phyloP scores from a whole-genome alignment of 2,113 vertebrate genomes.

The Indicator indicator region DNA sequence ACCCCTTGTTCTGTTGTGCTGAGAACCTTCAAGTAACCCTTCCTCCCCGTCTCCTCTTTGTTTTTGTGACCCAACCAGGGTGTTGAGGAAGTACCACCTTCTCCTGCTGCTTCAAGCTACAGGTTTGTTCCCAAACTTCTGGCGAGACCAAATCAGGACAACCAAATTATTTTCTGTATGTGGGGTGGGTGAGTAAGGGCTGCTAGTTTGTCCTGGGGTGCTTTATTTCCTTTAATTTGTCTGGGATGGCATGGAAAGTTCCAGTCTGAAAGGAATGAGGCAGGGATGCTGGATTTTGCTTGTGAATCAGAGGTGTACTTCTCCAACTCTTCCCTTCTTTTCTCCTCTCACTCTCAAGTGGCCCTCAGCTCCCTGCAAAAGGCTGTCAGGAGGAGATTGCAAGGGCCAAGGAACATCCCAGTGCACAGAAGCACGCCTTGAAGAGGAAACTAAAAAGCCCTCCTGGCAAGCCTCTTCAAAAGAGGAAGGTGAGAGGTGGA shows the following conservation, averaged over 20 bases:
- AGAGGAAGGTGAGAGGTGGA: constrained; percentile 78
- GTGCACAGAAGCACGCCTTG: constrained; percentile 57
- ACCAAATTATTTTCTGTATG: not conserved
- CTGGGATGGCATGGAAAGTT: too few species aligned
- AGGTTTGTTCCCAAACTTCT: constrained; percentile 39
- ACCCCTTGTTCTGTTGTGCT: not conserved
- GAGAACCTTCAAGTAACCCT: constrained; percentile 62
- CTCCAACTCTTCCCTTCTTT: too few species aligned
- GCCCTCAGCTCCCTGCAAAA: constrained; percentile 73
- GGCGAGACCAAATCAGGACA: not conserved
- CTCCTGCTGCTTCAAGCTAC: constrained; percentile 79
- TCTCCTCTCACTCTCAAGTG: constrained; percentile 80
- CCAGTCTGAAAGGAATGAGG: too few species aligned
- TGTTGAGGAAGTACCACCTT: constrained; percentile 74
- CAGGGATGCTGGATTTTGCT: too few species aligned
- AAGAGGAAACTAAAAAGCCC: constrained; percentile 50
- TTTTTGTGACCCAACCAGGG: constrained; percentile 70
- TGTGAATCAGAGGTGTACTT: too few species aligned
- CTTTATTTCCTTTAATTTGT: too few species aligned
- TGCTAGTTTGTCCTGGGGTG: not conserved
- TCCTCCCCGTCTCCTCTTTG: constrained; percentile 34
- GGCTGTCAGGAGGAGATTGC: constrained; percentile 13
- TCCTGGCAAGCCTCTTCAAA: constrained; percentile 71
- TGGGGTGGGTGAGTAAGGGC: not conserved
- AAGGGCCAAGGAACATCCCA: not conserved